Base-by-base conservation (phyloP, 1,140 invertebrate genomes). In the Tribolium castaneum region DNA sequence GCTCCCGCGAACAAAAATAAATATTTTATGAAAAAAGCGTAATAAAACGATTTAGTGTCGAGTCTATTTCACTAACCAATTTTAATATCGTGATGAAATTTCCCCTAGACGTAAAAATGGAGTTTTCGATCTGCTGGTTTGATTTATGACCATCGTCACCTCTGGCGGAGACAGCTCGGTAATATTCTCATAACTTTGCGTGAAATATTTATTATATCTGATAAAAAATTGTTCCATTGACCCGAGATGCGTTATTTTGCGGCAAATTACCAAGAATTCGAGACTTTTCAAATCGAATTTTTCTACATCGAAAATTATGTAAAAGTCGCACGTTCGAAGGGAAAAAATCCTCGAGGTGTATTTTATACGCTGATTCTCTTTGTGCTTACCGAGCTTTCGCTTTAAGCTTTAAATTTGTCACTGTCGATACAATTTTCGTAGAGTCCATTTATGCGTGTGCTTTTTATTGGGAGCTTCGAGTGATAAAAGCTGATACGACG, bases 381-480 rank as follows among this genome's bases (percentile, higher is more conserved):
- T 25, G n/a, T 59, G 54, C 59, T 66, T 12, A 66, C 30, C 59
- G 59, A 35, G 59, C 30, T 35, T 66, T 66, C 30, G 59, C 30
- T 35, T 35, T n/a, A 35, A 66, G 30, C 30, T 2, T 66, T 59
- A 59, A 59, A 59, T 59, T 59, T 59, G 54, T 59, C 54, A 59
- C 54, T 59, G 25, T 66, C 59, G 59, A 66, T 66, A 66, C 59
- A 66, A 35, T 66, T 66, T 66, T 14, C 59, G 30, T 66, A 14
- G 14, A 66, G 30, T 35, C 59, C 59, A 66, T 66, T 66, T 66
- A 66, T 13, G 59, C 59, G 59, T 14, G 10, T 25, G 7, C 25
- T n/a, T 35, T 59, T 66, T 66, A 66, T 66, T 66, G 59, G n/a
- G 10, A 59, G 19, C 19, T 59, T 25, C 19, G 10, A 59, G 16